Evolutionary conservation across 2,113 vertebrate species (phyloP), one percentile per base, ranked within the genome.

Genomic region (Centropristis striata): DNA sequence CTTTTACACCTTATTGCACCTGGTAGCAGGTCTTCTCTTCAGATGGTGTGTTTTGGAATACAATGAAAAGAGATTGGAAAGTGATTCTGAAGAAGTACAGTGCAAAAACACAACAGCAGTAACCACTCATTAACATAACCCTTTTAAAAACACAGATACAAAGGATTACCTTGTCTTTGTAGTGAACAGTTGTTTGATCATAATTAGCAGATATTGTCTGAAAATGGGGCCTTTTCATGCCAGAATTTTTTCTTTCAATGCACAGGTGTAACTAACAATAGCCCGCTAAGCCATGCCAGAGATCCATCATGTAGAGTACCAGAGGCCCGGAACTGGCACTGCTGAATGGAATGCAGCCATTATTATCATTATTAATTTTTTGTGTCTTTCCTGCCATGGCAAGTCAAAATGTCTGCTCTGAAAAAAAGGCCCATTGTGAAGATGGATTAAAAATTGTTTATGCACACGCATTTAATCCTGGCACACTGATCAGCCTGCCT

Each of bases 321-420:
- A 69, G 36, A 54, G 20, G 36, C 23, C 18, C 5, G 10, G 18
- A 41, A 37, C 41, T 53, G 65, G 53, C 42, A 25, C 27, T 47
- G 41, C 47, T 44, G 28, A 49, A 61, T 32, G 47, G 46, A 75
- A 61, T 64, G 54, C 41, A 28, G 63, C 54, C 32, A 46, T 58
- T 59, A 47, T 68, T 57, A 44, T 13, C 0, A 1, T 58, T 72
- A 50, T 71, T 55, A 65, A 50, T 78, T 51, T 73, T 28, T 32
- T n/a, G 6, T 25, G 63, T 67, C 20, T 77, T 69, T 74, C 79
- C 61, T 83, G 83, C 76, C 57, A 27, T 54, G 73, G 75, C 74
- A 77, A 71, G 63, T 75, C 49, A 37, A 70, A 69, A 60, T 73
- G 18, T 63, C 59, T 83, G 68, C 53, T 53, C 18, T 71, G 36